phyloP scores from a whole-genome alignment of 2,797 vertebrate genomes.

The Myotis pilosus region DNA sequence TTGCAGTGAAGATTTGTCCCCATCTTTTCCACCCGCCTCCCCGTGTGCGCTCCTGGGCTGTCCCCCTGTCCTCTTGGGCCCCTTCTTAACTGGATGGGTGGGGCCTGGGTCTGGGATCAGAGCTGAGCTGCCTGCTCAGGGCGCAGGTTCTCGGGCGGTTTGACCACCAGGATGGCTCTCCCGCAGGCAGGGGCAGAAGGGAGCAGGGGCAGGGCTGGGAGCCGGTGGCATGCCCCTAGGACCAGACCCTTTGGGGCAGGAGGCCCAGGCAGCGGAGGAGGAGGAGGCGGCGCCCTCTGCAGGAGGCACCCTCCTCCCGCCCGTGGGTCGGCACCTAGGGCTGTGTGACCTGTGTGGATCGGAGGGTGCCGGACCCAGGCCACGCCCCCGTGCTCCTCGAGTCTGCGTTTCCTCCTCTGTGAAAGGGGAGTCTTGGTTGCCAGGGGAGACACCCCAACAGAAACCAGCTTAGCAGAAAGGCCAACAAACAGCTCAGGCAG shows the following conservation, averaged over 20 bases:
- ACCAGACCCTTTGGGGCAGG: not conserved
- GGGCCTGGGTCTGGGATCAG: not conserved
- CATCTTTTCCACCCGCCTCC: no score
- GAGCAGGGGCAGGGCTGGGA: not conserved
- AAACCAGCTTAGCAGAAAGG: not conserved
- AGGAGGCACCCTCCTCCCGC: not conserved
- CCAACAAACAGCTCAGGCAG: not conserved
- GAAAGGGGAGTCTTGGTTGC: not conserved
- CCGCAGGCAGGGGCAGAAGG: not conserved
- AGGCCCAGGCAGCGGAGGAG: not conserved
- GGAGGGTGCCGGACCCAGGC: not conserved
- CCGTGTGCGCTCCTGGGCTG: not conserved
- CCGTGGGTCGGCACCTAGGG: not conserved
- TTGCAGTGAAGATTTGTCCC: not conserved
- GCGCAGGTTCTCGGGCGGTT: not conserved
- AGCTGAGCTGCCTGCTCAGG: not conserved
- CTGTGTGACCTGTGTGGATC: fast-evolving
- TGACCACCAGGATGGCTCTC: not conserved
- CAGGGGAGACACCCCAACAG: not conserved
- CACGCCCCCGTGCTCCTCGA: not conserved
- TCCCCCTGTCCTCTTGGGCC: fast-evolving
- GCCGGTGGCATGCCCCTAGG: fast-evolving
- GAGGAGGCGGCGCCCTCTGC: not conserved
- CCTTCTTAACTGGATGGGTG: not conserved
- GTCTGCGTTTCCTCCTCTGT: not conserved